Evolutionary conservation across 2,113 vertebrate genomes (phyloP).

Genomic region (Toxotes jaculatrix): DNA sequence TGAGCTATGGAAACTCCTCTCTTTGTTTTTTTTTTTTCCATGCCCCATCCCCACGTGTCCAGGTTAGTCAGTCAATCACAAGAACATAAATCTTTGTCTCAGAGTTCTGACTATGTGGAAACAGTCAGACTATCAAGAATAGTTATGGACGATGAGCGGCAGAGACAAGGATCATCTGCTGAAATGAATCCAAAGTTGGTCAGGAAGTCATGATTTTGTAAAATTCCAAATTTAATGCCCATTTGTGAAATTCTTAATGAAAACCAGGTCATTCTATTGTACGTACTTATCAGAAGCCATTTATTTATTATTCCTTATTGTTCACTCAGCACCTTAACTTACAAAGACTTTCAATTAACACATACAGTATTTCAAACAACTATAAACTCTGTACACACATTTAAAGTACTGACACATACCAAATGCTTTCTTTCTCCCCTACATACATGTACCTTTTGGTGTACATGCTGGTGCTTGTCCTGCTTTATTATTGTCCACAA

Average conservation of each 20-base stretch:
- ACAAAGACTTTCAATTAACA: conserved; percentile 39
- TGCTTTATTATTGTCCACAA: neutral
- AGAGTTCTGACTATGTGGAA: conserved; percentile 30
- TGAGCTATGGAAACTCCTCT: conserved; percentile 69
- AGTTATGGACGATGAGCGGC: neutral
- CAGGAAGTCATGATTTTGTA: neutral
- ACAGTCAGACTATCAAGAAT: conserved; percentile 8
- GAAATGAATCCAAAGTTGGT: conserved; percentile 5
- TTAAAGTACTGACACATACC: neutral
- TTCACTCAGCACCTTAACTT: neutral
- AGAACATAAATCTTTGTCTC: conserved; percentile 47
- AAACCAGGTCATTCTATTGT: neutral
- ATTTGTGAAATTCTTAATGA: neutral
- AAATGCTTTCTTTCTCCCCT: neutral
- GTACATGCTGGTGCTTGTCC: neutral
- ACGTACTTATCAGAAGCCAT: conserved; percentile 19
- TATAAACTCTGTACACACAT: neutral
- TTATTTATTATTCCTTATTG: neutral
- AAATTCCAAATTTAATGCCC: neutral
- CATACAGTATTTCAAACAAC: conserved; percentile 2
- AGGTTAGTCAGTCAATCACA: conserved; percentile 51
- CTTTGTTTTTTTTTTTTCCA: neutral
- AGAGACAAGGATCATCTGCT: neutral
- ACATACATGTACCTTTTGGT: conserved; percentile 20
- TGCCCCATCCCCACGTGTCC: conserved; percentile 19